Evolutionary conservation across 2,797 vertebrate genomes (phyloP).

Genomic region (Centroberyx gerrardi): DNA sequence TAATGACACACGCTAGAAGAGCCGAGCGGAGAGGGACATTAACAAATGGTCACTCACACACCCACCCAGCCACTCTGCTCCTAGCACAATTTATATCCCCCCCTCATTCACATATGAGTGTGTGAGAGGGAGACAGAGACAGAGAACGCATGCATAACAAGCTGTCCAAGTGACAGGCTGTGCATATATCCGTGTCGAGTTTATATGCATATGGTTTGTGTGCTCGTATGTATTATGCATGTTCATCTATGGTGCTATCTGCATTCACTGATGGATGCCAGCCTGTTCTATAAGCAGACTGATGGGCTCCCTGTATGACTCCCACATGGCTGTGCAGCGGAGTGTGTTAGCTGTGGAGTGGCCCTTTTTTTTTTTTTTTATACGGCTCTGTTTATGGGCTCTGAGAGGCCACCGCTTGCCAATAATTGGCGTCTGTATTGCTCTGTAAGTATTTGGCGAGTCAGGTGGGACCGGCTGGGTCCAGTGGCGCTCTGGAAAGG

Average conservation of each 20-base stretch:
- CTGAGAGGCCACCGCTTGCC: slow-evolving; percentile 73
- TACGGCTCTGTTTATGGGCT: slow-evolving; percentile 80
- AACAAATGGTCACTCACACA: slow-evolving; percentile 68
- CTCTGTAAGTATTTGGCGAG: slow-evolving; percentile 74
- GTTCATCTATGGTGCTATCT: slow-evolving; percentile 53
- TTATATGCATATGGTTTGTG: slow-evolving; percentile 54
- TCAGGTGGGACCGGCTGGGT: slow-evolving; percentile 51
- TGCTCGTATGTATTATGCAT: slow-evolving; percentile 73
- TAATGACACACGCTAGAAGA: slow-evolving; percentile 68
- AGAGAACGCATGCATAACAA: slow-evolving; percentile 49
- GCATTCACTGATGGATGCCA: slow-evolving; percentile 61
- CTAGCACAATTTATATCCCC: slow-evolving; percentile 40
- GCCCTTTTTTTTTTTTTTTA: slow-evolving; percentile 57
- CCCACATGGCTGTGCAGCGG: slow-evolving; percentile 62
- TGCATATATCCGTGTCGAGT: slow-evolving; percentile 15
- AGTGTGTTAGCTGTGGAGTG: slow-evolving; percentile 68
- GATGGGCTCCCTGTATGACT: slow-evolving; percentile 60
- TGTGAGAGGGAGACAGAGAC: slow-evolving; percentile 40
- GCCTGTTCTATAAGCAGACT: slow-evolving; percentile 58
- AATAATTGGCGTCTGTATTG: slow-evolving; percentile 77
- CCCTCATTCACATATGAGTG: slow-evolving; percentile 33
- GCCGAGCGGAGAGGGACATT: slow-evolving; percentile 59
- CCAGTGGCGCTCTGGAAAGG: slow-evolving; percentile 61
- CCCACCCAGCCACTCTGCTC: slow-evolving; percentile 44
- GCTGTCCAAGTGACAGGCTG: slow-evolving; percentile 9